A percentile compares a stretch with the other conserved stretches of the same genome.
Evolutionary conservation across 2,113 vertebrate genomes (phyloP).

Genomic region (Paradisaea rubra): DNA sequence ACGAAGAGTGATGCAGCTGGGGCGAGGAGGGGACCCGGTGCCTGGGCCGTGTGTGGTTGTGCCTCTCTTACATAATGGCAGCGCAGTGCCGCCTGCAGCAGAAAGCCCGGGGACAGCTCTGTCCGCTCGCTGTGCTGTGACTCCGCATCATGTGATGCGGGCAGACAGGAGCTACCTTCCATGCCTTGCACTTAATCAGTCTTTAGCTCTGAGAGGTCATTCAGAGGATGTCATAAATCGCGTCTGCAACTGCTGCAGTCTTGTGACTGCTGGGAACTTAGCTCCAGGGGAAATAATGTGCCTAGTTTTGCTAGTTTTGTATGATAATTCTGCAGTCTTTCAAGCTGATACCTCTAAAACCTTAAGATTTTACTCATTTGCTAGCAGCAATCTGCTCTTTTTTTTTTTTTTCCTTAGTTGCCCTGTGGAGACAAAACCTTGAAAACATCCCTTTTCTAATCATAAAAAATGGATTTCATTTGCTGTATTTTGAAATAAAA

Average conservation of each 20-base stretch:
- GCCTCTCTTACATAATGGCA: background rate
- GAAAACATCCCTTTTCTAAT: background rate
- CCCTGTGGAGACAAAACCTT: background rate
- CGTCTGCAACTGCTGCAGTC: conserved; percentile 56
- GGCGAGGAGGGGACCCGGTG: rapidly evolving
- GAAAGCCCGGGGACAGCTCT: background rate
- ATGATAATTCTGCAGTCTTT: background rate
- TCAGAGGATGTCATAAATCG: conserved; percentile 54
- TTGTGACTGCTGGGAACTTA: conserved; percentile 51
- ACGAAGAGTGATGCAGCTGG: rapidly evolving
- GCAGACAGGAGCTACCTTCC: conserved; percentile 6
- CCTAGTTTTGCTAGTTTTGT: background rate
- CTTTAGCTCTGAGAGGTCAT: conserved; percentile 42
- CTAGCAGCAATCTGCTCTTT: background rate
- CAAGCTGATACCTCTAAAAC: background rate
- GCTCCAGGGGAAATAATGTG: background rate
- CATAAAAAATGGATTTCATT: background rate
- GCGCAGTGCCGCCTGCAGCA: background rate
- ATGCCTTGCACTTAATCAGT: conserved; percentile 12
- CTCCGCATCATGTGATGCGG: background rate
- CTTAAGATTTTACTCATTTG: background rate
- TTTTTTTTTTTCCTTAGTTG: background rate
- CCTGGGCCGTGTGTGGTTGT: rapidly evolving
- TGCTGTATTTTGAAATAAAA: background rate
- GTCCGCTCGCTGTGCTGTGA: background rate